phyloP scores from a whole-genome alignment of 1,140 invertebrate genomes.

The Aricia agestis region DNA sequence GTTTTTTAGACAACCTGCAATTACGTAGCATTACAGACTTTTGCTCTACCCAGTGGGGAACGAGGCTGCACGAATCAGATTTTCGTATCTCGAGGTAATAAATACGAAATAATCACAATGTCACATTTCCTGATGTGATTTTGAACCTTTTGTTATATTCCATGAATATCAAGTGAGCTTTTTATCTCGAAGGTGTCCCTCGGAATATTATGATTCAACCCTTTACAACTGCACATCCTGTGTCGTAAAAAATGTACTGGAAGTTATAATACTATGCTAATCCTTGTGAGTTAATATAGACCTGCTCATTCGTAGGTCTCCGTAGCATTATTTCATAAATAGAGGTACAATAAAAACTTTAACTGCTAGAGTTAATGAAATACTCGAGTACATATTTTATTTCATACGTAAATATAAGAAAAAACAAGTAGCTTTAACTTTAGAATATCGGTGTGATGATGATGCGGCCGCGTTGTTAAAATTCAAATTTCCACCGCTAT shows the following conservation, averaged over 20 bases:
- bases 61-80: neutral
- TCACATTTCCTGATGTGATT: conserved; percentile 8
- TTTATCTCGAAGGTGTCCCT: conserved; percentile 4
- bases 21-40: neutral
- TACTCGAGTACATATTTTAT: too few species aligned
- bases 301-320: too few species aligned
- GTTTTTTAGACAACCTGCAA: neutral
- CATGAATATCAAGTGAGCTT: conserved; percentile 10
- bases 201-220: conserved; percentile 7
- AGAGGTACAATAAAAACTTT: too few species aligned
- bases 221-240: neutral
- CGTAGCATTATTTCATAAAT: too few species aligned
- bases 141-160: conserved; percentile 10
- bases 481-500: conserved; percentile 12
- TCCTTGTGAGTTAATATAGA: too few species aligned
- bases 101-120: conserved; percentile 19
- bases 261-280: too few species aligned
- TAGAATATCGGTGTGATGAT: neutral
- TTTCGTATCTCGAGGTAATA: neutral
- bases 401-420: neutral
- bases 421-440: neutral
- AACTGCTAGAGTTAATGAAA: too few species aligned
- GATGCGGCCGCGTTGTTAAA: conserved; percentile 1
- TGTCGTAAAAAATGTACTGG: neutral
- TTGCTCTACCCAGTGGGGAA: neutral